Evolutionary conservation across 2,797 vertebrate species (phyloP).

Genomic region (Propithecus perrieri): DNA sequence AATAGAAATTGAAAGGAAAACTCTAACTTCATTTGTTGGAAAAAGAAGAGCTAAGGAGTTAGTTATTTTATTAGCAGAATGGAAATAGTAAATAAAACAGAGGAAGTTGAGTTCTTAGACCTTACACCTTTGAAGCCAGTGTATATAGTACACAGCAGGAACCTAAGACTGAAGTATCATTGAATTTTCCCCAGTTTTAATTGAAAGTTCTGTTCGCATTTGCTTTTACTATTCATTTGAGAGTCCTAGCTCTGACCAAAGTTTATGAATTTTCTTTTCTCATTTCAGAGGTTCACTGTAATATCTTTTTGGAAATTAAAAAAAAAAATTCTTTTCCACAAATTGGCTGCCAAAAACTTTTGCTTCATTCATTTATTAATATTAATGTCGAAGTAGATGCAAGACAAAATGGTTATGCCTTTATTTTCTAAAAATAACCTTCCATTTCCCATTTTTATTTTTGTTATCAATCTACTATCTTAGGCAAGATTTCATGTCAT

Average conservation of each 20-base stretch:
- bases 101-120: background rate
- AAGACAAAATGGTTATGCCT: background rate
- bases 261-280: background rate
- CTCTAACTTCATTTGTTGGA: background rate
- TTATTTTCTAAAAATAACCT: background rate
- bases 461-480: background rate
- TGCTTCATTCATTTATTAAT: background rate
- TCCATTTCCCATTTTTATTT: background rate
- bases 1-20: background rate
- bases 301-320: background rate
- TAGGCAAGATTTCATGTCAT: background rate
- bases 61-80: background rate
- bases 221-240: background rate
- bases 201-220: background rate
- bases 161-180: background rate
- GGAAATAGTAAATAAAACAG: background rate
- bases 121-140: background rate
- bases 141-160: background rate
- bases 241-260: background rate
- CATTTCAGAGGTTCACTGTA: background rate
- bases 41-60: background rate
- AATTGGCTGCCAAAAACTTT: background rate
- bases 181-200: background rate
- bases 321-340: background rate
- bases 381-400: background rate